These are phyloP conservation scores for Psittacula derbiana DNA, from an alignment of 2,797 vertebrate genomes.

Conservation along the genomic window DNA sequence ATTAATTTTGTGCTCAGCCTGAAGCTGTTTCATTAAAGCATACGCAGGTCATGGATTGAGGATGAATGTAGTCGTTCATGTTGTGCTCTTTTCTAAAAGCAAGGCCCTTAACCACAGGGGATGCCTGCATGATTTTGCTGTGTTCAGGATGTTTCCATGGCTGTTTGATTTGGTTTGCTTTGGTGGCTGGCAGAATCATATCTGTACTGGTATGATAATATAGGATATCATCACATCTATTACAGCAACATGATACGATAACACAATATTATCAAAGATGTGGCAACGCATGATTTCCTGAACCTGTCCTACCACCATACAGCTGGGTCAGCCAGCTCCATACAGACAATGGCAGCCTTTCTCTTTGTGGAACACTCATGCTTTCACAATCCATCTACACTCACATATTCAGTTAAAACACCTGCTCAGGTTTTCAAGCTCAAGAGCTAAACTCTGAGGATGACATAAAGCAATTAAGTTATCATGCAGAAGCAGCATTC, in stretches of 20 bases:
- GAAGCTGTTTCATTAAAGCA: neutral
- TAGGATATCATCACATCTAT: accelerated
- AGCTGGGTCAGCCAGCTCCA: neutral
- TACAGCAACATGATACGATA: neutral
- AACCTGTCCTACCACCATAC: neutral
- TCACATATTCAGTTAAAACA: neutral
- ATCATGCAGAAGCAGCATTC: neutral
- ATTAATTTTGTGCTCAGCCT: neutral
- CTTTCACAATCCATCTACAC: neutral
- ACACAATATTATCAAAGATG: neutral
- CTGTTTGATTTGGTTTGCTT: neutral
- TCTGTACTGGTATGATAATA: neutral
- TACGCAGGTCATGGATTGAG: neutral
- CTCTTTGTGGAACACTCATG: neutral
- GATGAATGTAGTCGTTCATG: neutral
- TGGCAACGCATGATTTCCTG: neutral
- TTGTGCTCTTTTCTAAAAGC: neutral
- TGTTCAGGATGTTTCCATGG: neutral
- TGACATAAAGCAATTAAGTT: neutral
- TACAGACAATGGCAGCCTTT: neutral
- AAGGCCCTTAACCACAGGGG: neutral
- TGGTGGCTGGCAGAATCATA: neutral
- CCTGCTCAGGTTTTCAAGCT: neutral
- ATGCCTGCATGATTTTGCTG: neutral
- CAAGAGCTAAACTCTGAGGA: neutral